Conservation (phyloP, 2,797 vertebrate species). For the Sebastes matsubarae region DNA sequence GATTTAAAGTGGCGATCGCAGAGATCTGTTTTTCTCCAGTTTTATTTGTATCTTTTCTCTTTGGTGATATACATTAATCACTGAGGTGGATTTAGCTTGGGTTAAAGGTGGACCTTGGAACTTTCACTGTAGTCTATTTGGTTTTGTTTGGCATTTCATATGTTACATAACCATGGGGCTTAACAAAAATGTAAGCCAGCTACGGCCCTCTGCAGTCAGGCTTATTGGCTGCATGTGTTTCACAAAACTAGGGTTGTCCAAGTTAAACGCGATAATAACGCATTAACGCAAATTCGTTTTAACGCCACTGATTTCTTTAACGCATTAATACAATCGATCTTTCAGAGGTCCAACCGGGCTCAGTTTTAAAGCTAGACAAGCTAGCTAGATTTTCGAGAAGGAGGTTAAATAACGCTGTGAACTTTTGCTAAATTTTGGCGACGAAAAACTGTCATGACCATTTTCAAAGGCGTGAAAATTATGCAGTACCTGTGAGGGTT, state of each 20-base stretch:
- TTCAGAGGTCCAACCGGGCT: fast-evolving
- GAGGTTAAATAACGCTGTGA: fast-evolving
- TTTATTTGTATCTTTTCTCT: neutral
- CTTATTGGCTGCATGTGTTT: neutral
- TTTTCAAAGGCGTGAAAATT: too few relatives aligned
- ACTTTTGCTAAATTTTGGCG: too few relatives aligned
- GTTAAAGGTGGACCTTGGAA: neutral
- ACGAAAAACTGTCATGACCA: too few relatives aligned
- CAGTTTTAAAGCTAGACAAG: too few relatives aligned
- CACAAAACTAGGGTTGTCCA: too few relatives aligned
- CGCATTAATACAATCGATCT: too few relatives aligned
- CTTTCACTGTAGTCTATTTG: neutral
- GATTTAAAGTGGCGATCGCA: conserved; percentile 16
- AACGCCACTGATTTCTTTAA: too few relatives aligned
- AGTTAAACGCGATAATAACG: too few relatives aligned
- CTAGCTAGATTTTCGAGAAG: too few relatives aligned
- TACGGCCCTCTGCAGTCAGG: neutral
- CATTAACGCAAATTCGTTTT: too few relatives aligned
- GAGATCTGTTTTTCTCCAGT: neutral
- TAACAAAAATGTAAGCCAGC: neutral
- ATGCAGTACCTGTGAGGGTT: too few relatives aligned
- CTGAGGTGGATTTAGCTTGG: neutral
- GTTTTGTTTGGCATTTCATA: neutral
- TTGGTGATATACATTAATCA: neutral
- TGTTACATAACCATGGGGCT: neutral